A percentile compares a stretch with the other conserved stretches of the same genome.
These are phyloP conservation scores for Pardalotus punctatus DNA, from an alignment of 2,113 vertebrate species.

Conservation along the genomic window DNA sequence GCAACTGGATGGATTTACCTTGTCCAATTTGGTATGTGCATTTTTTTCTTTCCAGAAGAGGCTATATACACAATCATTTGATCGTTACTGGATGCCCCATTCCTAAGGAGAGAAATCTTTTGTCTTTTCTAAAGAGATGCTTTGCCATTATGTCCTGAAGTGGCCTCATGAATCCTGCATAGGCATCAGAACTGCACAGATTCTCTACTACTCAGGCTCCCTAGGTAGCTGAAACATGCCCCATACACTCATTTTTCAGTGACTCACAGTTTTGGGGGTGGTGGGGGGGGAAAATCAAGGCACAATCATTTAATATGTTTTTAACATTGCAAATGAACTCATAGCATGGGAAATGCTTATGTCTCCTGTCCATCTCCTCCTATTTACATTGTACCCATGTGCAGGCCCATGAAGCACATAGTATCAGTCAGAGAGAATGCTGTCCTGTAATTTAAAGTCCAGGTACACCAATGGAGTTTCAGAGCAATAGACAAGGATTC, in stretches of 20 bases:
- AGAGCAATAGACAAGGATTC: background rate
- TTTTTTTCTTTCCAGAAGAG: background rate
- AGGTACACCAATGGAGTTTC: background rate
- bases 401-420: background rate
- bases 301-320: background rate
- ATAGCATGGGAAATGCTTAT: background rate
- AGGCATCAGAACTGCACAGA: background rate
- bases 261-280: background rate
- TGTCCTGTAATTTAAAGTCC: background rate
- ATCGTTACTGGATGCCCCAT: background rate
- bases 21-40: background rate
- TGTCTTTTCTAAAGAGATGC: background rate
- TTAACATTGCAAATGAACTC: background rate
- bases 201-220: background rate
- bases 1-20: background rate
- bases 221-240: background rate
- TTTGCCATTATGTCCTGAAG: background rate
- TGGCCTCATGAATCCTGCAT: background rate
- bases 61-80: background rate
- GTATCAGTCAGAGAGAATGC: background rate
- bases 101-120: background rate
- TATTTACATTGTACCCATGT: background rate
- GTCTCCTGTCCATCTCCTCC: background rate
- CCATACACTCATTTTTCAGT: background rate
- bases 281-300: background rate